Conservation (phyloP, 2,113 vertebrate species). For the Bagarius yarrelli region DNA sequence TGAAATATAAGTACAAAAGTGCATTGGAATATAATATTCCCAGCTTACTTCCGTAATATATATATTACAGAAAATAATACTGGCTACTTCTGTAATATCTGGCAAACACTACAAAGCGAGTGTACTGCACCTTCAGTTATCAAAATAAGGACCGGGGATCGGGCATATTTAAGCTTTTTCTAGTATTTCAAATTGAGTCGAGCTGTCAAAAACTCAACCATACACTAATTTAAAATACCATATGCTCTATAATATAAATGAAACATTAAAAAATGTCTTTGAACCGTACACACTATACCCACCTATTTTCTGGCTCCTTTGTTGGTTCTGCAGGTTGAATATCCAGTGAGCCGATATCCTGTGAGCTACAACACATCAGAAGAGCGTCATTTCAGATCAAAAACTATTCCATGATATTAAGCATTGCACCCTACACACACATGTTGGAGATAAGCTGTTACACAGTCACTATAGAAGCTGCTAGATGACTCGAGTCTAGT, state of each 20-base stretch:
- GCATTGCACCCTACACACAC: neutral
- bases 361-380: slow-evolving; percentile 27
- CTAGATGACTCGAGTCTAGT: neutral
- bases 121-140: neutral
- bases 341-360: neutral
- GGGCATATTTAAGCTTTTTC: neutral
- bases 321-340: neutral
- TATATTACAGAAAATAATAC: neutral
- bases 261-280: neutral
- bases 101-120: neutral
- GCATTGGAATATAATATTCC: neutral
- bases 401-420: neutral
- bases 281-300: neutral
- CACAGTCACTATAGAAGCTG: slow-evolving; percentile 3
- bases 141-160: neutral
- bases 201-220: too few species aligned
- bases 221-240: too few species aligned
- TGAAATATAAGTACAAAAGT: slow-evolving; percentile 24
- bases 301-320: slow-evolving; percentile 14
- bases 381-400: neutral
- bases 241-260: neutral
- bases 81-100: neutral
- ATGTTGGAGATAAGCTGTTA: neutral
- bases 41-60: too few species aligned
- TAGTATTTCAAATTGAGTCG: too few species aligned